A percentile compares a stretch with the other conserved stretches of the same genome.
Conservation (phyloP, 1,140 invertebrate species). For the silkworm (Bombyx mori) region ASM3026992v2 NC_085114.1:6297501-6298000, state of each 20-base stretch:
- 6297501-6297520: too few species aligned
- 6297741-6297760: slow-evolving; percentile 27
- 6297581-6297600: too few species aligned
- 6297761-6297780: slow-evolving; percentile 25
- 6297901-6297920: slow-evolving; percentile 22
- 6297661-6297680: too few species aligned
- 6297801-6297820: slow-evolving; percentile 33
- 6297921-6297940: slow-evolving; percentile 20
- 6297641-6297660: too few species aligned
- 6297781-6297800: slow-evolving; percentile 20
- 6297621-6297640: too few species aligned
- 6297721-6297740: slow-evolving; percentile 1
- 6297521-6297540: too few species aligned
- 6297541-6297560: too few species aligned
- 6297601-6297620: too few species aligned
- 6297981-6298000: too few species aligned
- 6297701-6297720: neutral
- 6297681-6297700: too few species aligned
- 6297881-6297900: slow-evolving; percentile 20
- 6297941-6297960: slow-evolving; percentile 21
- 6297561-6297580: too few species aligned
- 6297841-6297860: slow-evolving; percentile 33
- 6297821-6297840: slow-evolving; percentile 29
- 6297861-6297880: slow-evolving; percentile 26
- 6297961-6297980: slow-evolving; percentile 10